Percentiles rank a stretch among this genome's conserved stretches.
phyloP scores from a whole-genome alignment of 2,113 vertebrate genomes.

The Gavia stellata region DNA sequence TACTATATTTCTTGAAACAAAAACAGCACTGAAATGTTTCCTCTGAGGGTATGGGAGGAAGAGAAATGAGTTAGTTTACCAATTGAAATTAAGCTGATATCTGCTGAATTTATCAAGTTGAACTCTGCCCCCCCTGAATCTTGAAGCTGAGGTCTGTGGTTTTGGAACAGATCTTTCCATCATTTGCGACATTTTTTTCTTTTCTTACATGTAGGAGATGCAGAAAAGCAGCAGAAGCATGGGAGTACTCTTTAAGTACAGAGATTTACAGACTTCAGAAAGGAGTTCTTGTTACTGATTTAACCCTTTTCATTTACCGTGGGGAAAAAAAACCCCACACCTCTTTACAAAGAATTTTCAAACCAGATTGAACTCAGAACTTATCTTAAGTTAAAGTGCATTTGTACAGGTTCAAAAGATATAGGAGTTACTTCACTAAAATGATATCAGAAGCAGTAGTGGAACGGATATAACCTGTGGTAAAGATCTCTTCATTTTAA shows the following conservation, averaged over 20 bases:
- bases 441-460: background rate
- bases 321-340: fast-evolving
- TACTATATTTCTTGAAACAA: background rate
- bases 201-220: background rate
- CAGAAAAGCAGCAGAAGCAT: background rate
- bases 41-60: background rate
- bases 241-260: background rate
- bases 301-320: background rate
- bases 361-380: background rate
- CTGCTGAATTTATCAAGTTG: background rate
- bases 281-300: background rate
- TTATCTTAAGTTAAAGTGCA: background rate
- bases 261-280: background rate
- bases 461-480: background rate
- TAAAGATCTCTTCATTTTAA: background rate
- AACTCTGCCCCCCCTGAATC: background rate
- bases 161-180: background rate
- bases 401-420: background rate
- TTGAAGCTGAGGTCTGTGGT: background rate
- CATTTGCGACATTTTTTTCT: background rate
- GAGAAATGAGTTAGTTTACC: background rate
- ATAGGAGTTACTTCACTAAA: background rate
- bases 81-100: background rate
- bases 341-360: background rate
- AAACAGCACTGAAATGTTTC: background rate